Conservation (phyloP, 92 coral and sea anemone genomes). For the Bergia puertoricense region DNA sequence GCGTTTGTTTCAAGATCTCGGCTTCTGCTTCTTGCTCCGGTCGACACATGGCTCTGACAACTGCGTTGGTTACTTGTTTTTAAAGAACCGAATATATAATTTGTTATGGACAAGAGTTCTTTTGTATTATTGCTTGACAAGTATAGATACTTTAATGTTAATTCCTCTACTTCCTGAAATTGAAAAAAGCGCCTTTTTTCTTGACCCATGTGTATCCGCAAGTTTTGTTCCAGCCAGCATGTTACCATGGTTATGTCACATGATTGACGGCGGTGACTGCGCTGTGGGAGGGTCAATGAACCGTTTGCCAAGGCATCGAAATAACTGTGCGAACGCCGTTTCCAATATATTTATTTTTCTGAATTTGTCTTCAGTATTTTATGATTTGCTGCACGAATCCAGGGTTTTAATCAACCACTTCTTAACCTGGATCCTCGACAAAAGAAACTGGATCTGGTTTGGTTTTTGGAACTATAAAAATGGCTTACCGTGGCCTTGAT, state of each 20-base stretch:
- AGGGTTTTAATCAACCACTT: constrained; percentile 14
- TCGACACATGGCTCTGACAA: too few species aligned
- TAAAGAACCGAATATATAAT: not conserved
- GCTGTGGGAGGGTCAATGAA: constrained; percentile 28
- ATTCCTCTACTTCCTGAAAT: constrained; percentile 32
- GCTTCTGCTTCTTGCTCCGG: too few species aligned
- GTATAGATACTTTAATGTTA: not conserved
- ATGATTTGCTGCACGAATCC: constrained; percentile 1
- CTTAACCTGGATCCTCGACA: constrained; percentile 18
- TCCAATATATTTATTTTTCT: constrained; percentile 27
- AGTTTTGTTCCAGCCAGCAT: constrained; percentile 14
- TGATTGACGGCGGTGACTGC: constrained; percentile 27
- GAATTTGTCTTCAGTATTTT: constrained; percentile 35
- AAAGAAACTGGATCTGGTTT: constrained; percentile 11
- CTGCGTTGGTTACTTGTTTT: not conserved
- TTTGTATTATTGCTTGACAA: not conserved
- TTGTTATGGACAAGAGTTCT: not conserved
- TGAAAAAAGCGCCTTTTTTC: not conserved
- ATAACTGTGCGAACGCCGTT: constrained; percentile 49
- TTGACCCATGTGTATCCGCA: not conserved
- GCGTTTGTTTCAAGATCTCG: too few species aligned
- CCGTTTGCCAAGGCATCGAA: constrained; percentile 22
- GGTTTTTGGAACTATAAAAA: constrained; percentile 31
- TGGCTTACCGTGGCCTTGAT: constrained; percentile 77
- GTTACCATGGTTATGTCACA: constrained; percentile 18